Conservation (phyloP, 1,140 invertebrate genomes). For the Papilio polyxenes region DNA sequence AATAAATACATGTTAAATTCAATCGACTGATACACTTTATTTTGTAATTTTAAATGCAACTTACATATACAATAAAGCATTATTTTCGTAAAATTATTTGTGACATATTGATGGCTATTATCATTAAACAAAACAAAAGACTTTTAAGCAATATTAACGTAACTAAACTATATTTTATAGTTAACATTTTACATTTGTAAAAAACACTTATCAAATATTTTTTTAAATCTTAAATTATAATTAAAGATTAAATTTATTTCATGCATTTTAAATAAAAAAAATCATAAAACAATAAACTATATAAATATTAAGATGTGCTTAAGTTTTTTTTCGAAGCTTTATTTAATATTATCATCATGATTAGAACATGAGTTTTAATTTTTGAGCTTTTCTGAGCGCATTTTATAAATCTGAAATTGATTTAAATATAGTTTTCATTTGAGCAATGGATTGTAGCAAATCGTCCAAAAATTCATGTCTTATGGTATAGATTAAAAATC, state of each 20-base stretch:
- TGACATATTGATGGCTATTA: not conserved
- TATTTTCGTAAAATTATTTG: slow-evolving; percentile 3
- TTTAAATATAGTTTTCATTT: slow-evolving; percentile 28
- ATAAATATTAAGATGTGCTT: not conserved
- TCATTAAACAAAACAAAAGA: not conserved
- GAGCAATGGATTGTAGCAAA: slow-evolving; percentile 35
- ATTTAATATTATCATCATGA: not conserved
- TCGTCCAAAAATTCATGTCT: not conserved
- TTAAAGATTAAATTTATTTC: not conserved
- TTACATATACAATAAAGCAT: not conserved
- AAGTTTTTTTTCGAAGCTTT: not conserved
- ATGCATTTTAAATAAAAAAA: not conserved
- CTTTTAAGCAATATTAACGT: not conserved
- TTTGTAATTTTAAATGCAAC: not conserved
- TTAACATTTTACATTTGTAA: not conserved
- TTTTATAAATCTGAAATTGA: not conserved
- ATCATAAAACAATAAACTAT: not conserved
- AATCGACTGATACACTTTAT: not conserved
- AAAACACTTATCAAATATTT: not conserved
- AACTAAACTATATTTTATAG: not conserved
- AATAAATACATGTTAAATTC: slow-evolving; percentile 3
- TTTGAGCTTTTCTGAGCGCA: slow-evolving; percentile 16
- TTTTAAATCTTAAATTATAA: not conserved
- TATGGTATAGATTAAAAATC: too few species aligned
- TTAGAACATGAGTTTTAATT: slow-evolving; percentile 1